A percentile compares a stretch with the other conserved stretches of the same genome.
Evolutionary conservation across 2,113 vertebrate genomes (phyloP).

Genomic region (Todiramphus saurophagus): DNA sequence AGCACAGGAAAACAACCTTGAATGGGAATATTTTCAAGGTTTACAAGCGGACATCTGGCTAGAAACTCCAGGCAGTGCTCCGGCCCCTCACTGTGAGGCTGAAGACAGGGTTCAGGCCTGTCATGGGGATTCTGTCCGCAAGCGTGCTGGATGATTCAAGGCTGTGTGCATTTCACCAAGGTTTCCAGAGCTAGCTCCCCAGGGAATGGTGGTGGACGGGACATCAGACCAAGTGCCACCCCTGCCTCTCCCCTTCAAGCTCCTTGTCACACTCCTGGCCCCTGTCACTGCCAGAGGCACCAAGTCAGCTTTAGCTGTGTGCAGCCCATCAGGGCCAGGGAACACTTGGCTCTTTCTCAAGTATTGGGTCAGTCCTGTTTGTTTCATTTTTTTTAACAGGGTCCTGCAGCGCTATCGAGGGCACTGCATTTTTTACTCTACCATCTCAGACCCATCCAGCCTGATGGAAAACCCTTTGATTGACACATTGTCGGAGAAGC

Average conservation of each 20-base stretch:
- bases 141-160: not conserved
- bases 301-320: accelerated
- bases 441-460: not conserved
- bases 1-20: not conserved
- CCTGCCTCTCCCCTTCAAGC: not conserved
- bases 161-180: not conserved
- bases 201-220: not conserved
- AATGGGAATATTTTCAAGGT: not conserved
- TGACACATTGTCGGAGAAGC: not conserved
- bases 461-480: not conserved
- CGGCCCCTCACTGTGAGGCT: not conserved
- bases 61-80: not conserved
- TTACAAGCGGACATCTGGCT: slow-evolving; percentile 15
- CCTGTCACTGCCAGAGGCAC: not conserved
- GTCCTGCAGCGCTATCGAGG: not conserved
- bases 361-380: not conserved
- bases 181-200: not conserved
- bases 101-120: not conserved
- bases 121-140: not conserved
- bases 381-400: not conserved
- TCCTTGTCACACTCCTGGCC: not conserved
- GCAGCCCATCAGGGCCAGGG: accelerated
- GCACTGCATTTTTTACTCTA: not conserved
- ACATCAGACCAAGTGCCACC: accelerated
- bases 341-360: not conserved